Percentiles rank a stretch among this genome's conserved stretches.
phyloP scores from a whole-genome alignment of 2,113 vertebrate genomes.

The Ptyas mucosa region DNA sequence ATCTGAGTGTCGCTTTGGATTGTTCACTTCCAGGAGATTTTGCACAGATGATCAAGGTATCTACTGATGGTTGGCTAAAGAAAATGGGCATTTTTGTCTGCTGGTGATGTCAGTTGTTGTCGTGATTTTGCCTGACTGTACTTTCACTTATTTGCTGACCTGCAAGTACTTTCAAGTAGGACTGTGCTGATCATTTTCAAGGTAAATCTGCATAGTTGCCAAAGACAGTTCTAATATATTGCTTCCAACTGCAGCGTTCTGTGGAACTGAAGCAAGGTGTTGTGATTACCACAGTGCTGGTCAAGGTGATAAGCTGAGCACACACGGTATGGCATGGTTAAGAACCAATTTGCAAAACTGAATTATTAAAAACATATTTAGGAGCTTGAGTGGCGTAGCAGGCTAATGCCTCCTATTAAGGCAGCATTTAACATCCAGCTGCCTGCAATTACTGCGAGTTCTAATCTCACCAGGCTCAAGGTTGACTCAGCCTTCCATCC shows the following conservation, averaged over 20 bases:
- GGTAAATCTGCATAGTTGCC: not conserved
- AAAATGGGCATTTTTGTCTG: not conserved
- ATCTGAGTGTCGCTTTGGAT: not conserved
- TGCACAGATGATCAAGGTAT: not conserved
- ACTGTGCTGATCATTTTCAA: not conserved
- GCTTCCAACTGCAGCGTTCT: not conserved
- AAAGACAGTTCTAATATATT: not conserved
- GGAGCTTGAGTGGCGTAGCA: no score
- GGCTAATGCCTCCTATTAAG: no score
- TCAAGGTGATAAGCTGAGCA: not conserved
- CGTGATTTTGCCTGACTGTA: not conserved
- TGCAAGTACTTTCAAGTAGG: not conserved
- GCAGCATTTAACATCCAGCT: no score
- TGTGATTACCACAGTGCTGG: not conserved
- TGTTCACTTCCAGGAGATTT: not conserved
- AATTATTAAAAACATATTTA: not conserved
- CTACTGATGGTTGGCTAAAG: not conserved
- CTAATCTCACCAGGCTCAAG: no score
- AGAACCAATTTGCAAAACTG: not conserved
- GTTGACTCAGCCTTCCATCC: no score
- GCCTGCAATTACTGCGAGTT: no score
- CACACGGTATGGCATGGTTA: not conserved
- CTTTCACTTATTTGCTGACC: not conserved
- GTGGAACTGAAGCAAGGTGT: not conserved
- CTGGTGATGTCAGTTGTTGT: not conserved